Evolutionary conservation across 2,113 vertebrate species (phyloP).

Genomic region (Protomyctophum bolini): DNA sequence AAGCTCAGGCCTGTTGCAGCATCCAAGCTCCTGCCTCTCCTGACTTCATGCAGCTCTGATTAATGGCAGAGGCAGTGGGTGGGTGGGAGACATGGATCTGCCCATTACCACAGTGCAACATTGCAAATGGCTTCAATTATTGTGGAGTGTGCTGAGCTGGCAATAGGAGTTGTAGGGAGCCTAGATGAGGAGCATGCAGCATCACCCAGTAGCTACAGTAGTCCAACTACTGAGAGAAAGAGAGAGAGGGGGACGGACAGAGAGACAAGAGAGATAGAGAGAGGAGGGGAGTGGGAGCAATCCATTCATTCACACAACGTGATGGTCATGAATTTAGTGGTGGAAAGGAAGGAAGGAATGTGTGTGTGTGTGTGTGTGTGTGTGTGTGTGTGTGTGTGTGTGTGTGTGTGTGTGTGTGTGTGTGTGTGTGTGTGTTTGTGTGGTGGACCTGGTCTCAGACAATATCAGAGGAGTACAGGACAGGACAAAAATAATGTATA

Average conservation of each 20-base stretch:
- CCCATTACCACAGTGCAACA: slow-evolving; percentile 83
- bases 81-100: slow-evolving; percentile 82
- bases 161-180: slow-evolving; percentile 68
- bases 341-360: neutral
- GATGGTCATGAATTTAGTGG: slow-evolving; percentile 37
- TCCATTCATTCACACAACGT: slow-evolving; percentile 60
- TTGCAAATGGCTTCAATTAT: slow-evolving; percentile 87
- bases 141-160: slow-evolving; percentile 81
- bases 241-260: no score
- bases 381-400: no score
- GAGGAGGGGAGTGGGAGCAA: slow-evolving; percentile 19
- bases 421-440: no score
- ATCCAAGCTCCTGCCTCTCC: slow-evolving; percentile 70
- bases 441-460: no score
- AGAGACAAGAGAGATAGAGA: no score
- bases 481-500: no score
- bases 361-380: neutral
- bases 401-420: no score
- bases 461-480: no score
- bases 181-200: slow-evolving; percentile 66
- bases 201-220: slow-evolving; percentile 42
- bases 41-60: slow-evolving; percentile 76
- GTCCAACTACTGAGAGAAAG: no score
- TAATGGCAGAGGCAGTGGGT: slow-evolving; percentile 82
- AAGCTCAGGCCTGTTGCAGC: slow-evolving; percentile 66